These are phyloP conservation scores for Aporophyla nigra DNA, from an alignment of 2,888 invertebrate genomes.

Conservation along the genomic window DNA sequence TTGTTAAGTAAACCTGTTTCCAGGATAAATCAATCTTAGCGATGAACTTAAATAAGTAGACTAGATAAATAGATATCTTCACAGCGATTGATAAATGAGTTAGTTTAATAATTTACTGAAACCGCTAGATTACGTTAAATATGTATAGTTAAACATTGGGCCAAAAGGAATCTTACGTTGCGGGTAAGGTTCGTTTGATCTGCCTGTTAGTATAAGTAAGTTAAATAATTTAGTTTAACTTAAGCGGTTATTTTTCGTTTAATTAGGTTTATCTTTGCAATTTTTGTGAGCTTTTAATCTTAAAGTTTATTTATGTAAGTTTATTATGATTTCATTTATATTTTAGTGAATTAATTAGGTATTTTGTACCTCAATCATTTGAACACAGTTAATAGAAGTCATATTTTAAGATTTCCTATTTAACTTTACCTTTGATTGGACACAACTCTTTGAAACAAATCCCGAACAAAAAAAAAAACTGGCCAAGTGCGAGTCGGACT, in stretches of 20 bases:
- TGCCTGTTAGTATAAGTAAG: conserved; percentile 40
- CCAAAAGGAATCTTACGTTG: conserved; percentile 39
- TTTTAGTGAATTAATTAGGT: not conserved
- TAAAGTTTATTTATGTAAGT: not conserved
- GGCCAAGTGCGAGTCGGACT: no score
- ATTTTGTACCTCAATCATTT: not conserved
- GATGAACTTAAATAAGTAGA: conserved; percentile 47
- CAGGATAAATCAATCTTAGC: conserved; percentile 1
- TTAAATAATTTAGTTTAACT: conserved; percentile 43
- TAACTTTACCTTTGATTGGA: not conserved
- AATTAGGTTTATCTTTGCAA: conserved; percentile 40
- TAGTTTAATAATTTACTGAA: conserved; percentile 56
- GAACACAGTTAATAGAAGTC: no score
- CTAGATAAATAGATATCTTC: conserved; percentile 34
- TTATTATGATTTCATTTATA: not conserved
- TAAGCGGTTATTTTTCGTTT: conserved; percentile 41
- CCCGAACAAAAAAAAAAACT: not conserved
- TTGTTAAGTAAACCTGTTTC: conserved; percentile 5
- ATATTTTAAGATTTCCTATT: no score
- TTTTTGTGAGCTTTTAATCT: conserved; percentile 35
- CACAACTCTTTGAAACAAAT: not conserved
- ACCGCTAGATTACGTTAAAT: conserved; percentile 55
- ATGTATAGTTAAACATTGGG: conserved; percentile 56
- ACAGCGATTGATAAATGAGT: conserved; percentile 59
- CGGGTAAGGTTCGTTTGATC: conserved; percentile 36